phyloP scores from a whole-genome alignment of 1,140 invertebrate species.

The Mercenaria mercenaria region DNA sequence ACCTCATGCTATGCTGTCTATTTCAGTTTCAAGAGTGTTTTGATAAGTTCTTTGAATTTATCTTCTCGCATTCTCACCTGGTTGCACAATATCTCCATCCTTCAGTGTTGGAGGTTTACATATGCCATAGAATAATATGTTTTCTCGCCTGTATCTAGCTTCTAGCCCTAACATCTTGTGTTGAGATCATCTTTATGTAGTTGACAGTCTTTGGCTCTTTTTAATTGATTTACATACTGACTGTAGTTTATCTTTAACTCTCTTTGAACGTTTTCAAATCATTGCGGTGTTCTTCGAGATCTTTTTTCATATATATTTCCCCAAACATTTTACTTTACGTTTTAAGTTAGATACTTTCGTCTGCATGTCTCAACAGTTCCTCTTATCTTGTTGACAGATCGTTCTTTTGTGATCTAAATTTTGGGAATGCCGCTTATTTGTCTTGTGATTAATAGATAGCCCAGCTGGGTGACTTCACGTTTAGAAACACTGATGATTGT shows the following conservation, averaged over 20 bases:
- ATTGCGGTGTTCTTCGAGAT: not conserved
- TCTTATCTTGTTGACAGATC: not conserved
- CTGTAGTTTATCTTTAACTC: not conserved
- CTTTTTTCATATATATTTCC: not conserved
- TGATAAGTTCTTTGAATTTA: not conserved
- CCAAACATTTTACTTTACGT: not conserved
- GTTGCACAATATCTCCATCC: not conserved
- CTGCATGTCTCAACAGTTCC: not conserved
- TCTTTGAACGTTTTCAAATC: not conserved
- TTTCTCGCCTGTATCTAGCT: not conserved
- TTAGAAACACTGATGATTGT: not conserved
- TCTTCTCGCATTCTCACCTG: not conserved
- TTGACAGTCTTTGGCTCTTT: not conserved
- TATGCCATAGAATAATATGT: not conserved
- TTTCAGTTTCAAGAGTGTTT: not conserved
- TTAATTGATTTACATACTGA: not conserved
- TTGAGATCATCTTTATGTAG: too few species aligned
- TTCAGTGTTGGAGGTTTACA: not conserved
- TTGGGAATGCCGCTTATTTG: not conserved
- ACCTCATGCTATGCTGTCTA: too few species aligned
- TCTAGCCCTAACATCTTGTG: not conserved
- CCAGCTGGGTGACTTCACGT: not conserved
- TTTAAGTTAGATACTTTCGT: not conserved
- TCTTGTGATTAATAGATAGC: not conserved
- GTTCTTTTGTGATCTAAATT: constrained; percentile 21